Evolutionary conservation across 2,888 invertebrate genomes (phyloP), one percentile per base, ranked within the genome.

Genomic region (Ceriagrion tenellum): DNA sequence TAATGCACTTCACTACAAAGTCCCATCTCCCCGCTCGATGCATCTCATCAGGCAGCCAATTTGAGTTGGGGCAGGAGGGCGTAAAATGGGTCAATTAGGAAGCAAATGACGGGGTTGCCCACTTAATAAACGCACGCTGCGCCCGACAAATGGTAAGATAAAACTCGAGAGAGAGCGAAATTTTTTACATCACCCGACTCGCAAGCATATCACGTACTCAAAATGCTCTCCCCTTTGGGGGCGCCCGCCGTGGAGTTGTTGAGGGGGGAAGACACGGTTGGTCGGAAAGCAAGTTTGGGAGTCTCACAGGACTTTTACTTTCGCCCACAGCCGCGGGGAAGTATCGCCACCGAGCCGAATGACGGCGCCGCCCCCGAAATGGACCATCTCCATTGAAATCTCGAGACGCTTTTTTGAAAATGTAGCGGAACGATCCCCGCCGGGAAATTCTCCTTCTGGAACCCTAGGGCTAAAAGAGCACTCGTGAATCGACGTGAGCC

Each of bases 331-430:
- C 59, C 20, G 12, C 35, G 6, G 69, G 63, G 93, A 20, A 63
- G 69, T 26, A 23, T 63, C 93, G 30, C 63, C 35, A 40, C 93
- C 93, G 30, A 13, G 74, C 35, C 69, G 16, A 93, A 74, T 93
- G 23, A 26, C 20, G 47, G 55, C 47, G 91, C 16, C 47, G 4
- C 47, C 74, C 93, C 81, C 23, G 12, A 47, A 93, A 63, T 40
- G 35, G 26, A 59, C 23, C 69, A 26, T 63, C 40, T 47, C 93
- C 10, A 13, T 55, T 26, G 69, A 23, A 40, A 69, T 93, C 69
- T 35, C 35, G 90, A 56, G 26, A 63, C 40, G 26, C 69, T 35
- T 69, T 59, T 90, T 81, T 81, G 35, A 81, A 81, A 81, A 81
- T 13, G 35, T 35, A 35, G 81, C 81, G 81, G 81, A 81, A 81